A percentile compares a stretch with the other conserved stretches of the same genome.
Conservation (phyloP, 2,888 invertebrate species). For the Acronicta aceris region DNA sequence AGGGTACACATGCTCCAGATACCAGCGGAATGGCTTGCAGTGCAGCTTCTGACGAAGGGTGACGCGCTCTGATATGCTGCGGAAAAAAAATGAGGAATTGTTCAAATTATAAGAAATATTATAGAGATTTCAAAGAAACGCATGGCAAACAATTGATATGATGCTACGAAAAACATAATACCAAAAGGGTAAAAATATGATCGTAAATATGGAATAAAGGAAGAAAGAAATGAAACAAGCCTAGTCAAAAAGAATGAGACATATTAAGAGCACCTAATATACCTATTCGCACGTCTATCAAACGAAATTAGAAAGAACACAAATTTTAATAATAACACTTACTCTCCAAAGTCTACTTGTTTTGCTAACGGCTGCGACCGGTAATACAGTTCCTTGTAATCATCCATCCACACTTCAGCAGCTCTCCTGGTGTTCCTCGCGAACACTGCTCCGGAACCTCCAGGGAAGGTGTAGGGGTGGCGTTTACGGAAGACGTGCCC, state of each 20-base stretch:
- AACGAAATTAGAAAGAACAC: too few species aligned
- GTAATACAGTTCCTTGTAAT: slow-evolving; percentile 98
- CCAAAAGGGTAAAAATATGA: too few species aligned
- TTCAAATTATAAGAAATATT: not conserved
- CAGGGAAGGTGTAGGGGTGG: slow-evolving; percentile 99
- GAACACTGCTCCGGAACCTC: slow-evolving; percentile 98
- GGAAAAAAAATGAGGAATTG: slow-evolving; percentile 6
- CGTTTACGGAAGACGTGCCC: slow-evolving; percentile 98
- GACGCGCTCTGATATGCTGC: slow-evolving; percentile 95
- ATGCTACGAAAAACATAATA: too few species aligned
- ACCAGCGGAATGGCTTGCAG: slow-evolving; percentile 99
- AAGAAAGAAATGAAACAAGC: too few species aligned
- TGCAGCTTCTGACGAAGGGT: slow-evolving; percentile 93
- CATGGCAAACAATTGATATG: too few species aligned
- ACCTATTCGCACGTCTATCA: too few species aligned
- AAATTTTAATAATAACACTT: too few species aligned
- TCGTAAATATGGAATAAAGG: too few species aligned
- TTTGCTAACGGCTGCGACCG: slow-evolving; percentile 96
- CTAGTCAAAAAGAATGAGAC: too few species aligned
- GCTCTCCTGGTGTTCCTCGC: slow-evolving; percentile 98
- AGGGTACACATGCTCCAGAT: slow-evolving; percentile 97
- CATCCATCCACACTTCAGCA: slow-evolving; percentile 99
- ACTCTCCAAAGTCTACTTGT: slow-evolving; percentile 97
- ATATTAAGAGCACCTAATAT: too few species aligned
- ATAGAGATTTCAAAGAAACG: too few species aligned